Conservation (phyloP, 2,797 vertebrate species). For the Distichodus sexfasciatus region DNA sequence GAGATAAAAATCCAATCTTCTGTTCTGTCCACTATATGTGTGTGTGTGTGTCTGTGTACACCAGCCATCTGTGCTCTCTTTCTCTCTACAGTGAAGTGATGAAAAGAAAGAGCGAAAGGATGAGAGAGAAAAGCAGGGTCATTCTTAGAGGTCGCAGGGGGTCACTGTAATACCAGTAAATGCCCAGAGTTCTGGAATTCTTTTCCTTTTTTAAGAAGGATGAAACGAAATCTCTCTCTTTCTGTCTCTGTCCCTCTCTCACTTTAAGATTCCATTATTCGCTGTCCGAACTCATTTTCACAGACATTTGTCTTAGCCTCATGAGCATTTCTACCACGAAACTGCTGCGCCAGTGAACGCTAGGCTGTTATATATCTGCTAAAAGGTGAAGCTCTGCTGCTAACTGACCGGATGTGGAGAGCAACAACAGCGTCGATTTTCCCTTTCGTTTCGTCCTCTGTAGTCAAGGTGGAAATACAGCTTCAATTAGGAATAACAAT, state of each 20-base stretch:
- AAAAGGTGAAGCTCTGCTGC: no score
- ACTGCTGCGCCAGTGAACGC: no score
- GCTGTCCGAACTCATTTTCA: background rate
- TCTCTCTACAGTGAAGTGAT: background rate
- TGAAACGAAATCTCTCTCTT: background rate
- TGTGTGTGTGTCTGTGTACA: background rate
- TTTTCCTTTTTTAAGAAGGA: background rate
- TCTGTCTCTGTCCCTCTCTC: background rate
- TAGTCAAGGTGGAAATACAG: no score
- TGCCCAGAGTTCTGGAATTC: background rate
- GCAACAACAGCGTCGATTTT: no score
- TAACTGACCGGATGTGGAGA: no score
- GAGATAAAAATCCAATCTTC: conserved; percentile 24
- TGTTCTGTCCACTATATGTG: background rate
- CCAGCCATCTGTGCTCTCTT: background rate
- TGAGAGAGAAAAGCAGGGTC: background rate
- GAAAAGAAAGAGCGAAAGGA: background rate
- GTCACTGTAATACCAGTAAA: conserved; percentile 25
- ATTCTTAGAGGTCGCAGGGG: conserved; percentile 14
- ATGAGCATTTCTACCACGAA: background rate
- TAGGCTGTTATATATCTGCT: no score
- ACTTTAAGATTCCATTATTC: background rate
- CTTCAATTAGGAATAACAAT: no score
- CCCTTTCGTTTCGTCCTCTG: no score
- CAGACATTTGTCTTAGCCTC: background rate